Evolutionary conservation across 1,140 invertebrate genomes (phyloP), one percentile per base, ranked within the genome.

Genomic region (Ganaspis sp.): DNA sequence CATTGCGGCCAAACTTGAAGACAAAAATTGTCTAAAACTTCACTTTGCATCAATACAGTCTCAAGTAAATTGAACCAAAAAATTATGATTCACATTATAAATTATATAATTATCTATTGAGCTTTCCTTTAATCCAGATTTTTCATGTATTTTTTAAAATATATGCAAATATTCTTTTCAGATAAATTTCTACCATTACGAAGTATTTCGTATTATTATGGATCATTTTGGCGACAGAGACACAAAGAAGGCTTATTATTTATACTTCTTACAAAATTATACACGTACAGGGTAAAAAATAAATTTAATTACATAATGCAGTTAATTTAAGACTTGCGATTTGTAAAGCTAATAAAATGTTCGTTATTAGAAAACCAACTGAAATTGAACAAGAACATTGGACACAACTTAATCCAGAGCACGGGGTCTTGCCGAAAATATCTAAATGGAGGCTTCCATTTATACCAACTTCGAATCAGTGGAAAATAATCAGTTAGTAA

Each of bases 181-280:
- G 86, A 83, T 91, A 1, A 91, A 90, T 79, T 88, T 87, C 78
- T 92, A 92, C 73, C 76, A 92, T 71, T 92, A 92, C 78, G 91
- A 92, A 85, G 83, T 91, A 6, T 90, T 90, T 75, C 78, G 90
- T 42, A 84, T 90, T 21, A 85, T 91, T 40, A 74, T 89, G 38
- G 86, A 90, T 37, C 78, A 91, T 8, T 42, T 87, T 11, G 79
- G 83, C 74, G 81, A 88, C 70, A 81, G 79, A 49, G 74, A 80
- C 40, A 37, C 83, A 15, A 73, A 83, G 6, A 81, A 80, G 38
- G 86, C 82, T 45, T 82, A 85, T 80, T 82, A 86, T 70, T 80
- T 90, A 17, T 83, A 69, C 21, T 90, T 90, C 21, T 79, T 90
- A 38, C 81, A 86, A 81, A 86, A 86, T 71, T 89, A 90, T 53